Evolutionary conservation across 2,797 vertebrate genomes (phyloP), one percentile per base, ranked within the genome.

Genomic region (Megaceryle alcyon): DNA sequence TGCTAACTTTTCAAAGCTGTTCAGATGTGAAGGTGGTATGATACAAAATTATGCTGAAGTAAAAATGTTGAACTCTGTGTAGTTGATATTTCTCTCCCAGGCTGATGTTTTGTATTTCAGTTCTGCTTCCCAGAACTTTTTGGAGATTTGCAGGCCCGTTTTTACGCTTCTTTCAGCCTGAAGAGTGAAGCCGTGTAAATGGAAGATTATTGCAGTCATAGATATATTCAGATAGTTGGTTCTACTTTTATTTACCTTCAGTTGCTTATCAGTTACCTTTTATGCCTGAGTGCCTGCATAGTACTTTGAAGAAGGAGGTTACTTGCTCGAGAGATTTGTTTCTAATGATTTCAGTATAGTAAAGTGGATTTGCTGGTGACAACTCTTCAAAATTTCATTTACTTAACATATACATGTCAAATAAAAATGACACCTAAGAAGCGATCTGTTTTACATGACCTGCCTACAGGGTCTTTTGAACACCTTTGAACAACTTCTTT

Each of bases 101-200:
- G 16, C 41, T 69, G n/a, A 31, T 28, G 22, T 35, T 79, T 90
- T 79, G n/a, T 39, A 25, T 82, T 92, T 77, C n/a, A 44, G n/a
- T 71, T 91, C 37, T 76, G 37, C 91, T 96, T 73, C 33, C 10
- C n/a, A 43, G 82, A 93, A 61, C 6, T 10, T 31, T 70, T 90
- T 68, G 35, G 35, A 69, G 92, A 76, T 64, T 68, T 72, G 23
- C 39, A 66, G 37, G 20, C 19, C 4, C 13, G 8, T 59, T 79
- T 96, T 92, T 79, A 54, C 4, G 14, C n/a, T 87, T 84, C 41
- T 85, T 85, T 85, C 64, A 83, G 43, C 37, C 18, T 68, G 44
- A 68, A 75, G 39, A 69, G 25, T 53, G 43, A 82, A 89, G 20
- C 19, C 2, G 0, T 61, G 15, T 70, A 80, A 87, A 46, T 43